phyloP scores from a whole-genome alignment of 2,888 invertebrate species.

The Synergus umbraculus region DNA sequence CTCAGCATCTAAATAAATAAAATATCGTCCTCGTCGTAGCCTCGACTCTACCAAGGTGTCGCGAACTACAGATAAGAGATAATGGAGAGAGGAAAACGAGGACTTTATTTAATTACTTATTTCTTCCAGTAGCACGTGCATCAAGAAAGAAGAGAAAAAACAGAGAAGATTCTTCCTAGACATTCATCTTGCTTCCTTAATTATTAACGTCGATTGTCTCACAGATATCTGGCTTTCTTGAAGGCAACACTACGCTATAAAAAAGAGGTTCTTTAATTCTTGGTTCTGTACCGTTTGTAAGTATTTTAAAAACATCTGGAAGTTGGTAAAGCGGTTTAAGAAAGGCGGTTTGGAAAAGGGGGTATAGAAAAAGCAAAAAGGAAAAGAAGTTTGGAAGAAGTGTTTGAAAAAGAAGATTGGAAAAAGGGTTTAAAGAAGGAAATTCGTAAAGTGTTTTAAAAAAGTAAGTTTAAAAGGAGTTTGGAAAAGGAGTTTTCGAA shows the following conservation, averaged over 20 bases:
- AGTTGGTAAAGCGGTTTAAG: too few relatives aligned
- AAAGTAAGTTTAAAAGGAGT: too few relatives aligned
- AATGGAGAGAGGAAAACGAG: conserved; percentile 70
- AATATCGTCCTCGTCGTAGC: conserved; percentile 73
- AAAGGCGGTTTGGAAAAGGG: too few relatives aligned
- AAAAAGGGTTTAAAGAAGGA: too few relatives aligned
- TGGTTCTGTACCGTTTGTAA: too few relatives aligned
- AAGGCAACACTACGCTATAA: not conserved
- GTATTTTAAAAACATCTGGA: too few relatives aligned
- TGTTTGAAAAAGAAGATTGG: too few relatives aligned
- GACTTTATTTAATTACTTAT: conserved; percentile 74
- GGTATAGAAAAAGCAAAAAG: too few relatives aligned
- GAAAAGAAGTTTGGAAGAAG: too few relatives aligned
- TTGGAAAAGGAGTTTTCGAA: too few relatives aligned
- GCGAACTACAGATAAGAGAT: conserved; percentile 71
- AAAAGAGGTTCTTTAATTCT: not conserved
- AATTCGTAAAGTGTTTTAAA: too few relatives aligned
- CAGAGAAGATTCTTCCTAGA: not conserved
- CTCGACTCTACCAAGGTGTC: conserved; percentile 63
- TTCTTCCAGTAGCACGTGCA: conserved; percentile 51
- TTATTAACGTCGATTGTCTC: conserved; percentile 13
- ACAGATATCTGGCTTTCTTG: not conserved
- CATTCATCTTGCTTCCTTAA: conserved; percentile 30
- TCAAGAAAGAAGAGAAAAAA: not conserved
- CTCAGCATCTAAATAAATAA: conserved; percentile 77